Conservation (phyloP, 92 coral and sea anemone genomes). For the Bergia sp. region DNA sequence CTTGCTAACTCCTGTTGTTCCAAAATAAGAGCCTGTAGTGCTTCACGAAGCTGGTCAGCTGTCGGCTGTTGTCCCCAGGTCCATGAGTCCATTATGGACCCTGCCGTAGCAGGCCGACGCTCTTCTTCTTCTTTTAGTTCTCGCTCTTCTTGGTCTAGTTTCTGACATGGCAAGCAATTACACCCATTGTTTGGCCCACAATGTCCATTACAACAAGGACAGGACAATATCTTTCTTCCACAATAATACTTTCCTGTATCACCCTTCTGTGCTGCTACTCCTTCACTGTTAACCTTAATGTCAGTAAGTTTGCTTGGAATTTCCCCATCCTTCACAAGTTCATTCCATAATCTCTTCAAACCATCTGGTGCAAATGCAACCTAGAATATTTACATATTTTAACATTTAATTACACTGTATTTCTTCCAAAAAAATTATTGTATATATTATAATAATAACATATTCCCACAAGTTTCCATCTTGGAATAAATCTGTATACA, state of each 20-base stretch:
- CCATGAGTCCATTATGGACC: slow-evolving; percentile 93
- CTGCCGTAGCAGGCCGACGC: slow-evolving; percentile 69
- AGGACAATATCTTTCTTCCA: slow-evolving; percentile 72
- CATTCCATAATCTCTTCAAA: slow-evolving; percentile 95
- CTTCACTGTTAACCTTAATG: slow-evolving; percentile 68
- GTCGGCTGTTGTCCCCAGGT: slow-evolving; percentile 97
- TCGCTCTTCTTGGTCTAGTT: slow-evolving; percentile 85
- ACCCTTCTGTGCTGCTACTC: slow-evolving; percentile 84
- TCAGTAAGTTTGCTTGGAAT: slow-evolving; percentile 69
- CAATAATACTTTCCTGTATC: slow-evolving; percentile 76
- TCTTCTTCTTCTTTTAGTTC: slow-evolving; percentile 90
- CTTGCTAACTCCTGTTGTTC: slow-evolving; percentile 91
- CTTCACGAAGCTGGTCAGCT: slow-evolving; percentile 77
- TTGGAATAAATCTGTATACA: not conserved
- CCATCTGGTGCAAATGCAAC: slow-evolving; percentile 92
- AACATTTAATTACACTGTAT: not conserved
- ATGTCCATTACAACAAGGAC: slow-evolving; percentile 81
- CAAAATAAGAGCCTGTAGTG: slow-evolving; percentile 85
- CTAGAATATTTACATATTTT: slow-evolving; percentile 27
- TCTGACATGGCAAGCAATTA: slow-evolving; percentile 83
- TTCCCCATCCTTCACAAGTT: slow-evolving; percentile 98
- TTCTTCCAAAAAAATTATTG: not conserved
- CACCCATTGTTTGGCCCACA: slow-evolving; percentile 82
- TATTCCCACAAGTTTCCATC: not conserved
- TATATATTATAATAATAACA: too few relatives aligned